Evolutionary conservation across 2,113 vertebrate genomes (phyloP).

Genomic region (Lepisosteus osseus): DNA sequence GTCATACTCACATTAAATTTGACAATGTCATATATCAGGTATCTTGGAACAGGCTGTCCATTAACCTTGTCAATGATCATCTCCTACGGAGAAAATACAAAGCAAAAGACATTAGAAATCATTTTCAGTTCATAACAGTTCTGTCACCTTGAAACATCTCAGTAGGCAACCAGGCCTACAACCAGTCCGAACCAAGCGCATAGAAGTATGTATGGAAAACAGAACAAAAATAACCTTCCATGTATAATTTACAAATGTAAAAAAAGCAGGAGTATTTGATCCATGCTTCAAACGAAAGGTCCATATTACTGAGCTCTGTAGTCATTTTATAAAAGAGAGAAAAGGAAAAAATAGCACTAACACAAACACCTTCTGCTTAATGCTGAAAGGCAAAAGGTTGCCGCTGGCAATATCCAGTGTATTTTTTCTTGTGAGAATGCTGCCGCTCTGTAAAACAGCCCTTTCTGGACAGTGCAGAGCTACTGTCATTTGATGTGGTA

Average conservation of each 20-base stretch:
- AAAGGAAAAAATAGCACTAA: background rate
- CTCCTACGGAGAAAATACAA: constrained; percentile 71
- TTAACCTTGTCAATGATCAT: constrained; percentile 99
- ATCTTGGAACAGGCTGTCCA: constrained; percentile 89
- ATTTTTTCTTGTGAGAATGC: too few species aligned
- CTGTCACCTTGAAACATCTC: constrained; percentile 30
- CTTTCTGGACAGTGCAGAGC: too few species aligned
- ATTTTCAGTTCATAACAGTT: background rate
- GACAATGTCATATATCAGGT: constrained; percentile 98
- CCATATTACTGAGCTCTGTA: too few species aligned
- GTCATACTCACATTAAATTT: constrained; percentile 92
- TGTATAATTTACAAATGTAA: constrained; percentile 8
- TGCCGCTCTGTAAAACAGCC: too few species aligned
- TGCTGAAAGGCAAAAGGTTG: too few species aligned
- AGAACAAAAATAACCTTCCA: background rate
- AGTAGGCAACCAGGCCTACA: constrained; percentile 16
- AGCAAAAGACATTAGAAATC: constrained; percentile 27
- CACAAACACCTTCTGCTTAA: too few species aligned
- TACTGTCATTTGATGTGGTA: too few species aligned
- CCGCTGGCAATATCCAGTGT: too few species aligned
- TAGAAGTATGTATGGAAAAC: too few species aligned
- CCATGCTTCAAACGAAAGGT: too few species aligned
- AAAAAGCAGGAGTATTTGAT: background rate
- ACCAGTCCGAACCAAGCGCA: too few species aligned
- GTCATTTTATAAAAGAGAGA: background rate